Evolutionary conservation across 2,113 vertebrate species (phyloP).

Genomic region (Myrmecophaga tridactyla): DNA sequence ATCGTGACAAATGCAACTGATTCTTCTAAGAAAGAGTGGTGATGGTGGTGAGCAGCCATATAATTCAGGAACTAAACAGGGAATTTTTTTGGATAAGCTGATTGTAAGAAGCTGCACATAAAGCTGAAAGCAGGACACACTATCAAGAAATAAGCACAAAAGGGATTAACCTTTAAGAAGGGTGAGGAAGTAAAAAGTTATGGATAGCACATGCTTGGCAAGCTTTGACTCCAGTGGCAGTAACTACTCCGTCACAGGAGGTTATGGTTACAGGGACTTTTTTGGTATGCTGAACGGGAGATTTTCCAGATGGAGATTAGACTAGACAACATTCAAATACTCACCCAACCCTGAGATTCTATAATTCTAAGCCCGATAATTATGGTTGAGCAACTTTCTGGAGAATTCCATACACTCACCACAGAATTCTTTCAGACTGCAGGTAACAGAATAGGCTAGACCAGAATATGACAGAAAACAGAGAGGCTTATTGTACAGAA

Average conservation of each 20-base stretch:
- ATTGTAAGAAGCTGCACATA: background rate
- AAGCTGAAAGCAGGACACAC: background rate
- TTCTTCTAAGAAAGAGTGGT: background rate
- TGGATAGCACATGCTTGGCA: background rate
- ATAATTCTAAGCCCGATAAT: background rate
- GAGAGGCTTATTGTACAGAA: background rate
- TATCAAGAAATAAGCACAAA: background rate
- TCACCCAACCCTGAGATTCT: background rate
- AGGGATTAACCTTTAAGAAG: background rate
- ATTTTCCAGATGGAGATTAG: background rate
- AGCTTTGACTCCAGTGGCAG: background rate
- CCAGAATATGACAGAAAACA: background rate
- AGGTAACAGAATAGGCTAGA: background rate
- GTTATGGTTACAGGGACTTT: background rate
- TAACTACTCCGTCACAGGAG: background rate
- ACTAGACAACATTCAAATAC: background rate
- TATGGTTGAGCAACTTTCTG: too few relatives aligned
- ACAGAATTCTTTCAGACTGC: background rate
- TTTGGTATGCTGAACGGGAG: background rate
- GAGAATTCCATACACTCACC: rapidly evolving
- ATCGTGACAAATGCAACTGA: background rate
- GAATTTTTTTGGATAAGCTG: background rate
- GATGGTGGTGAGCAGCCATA: background rate
- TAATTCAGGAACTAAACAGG: too few relatives aligned
- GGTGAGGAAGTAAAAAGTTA: background rate